These are phyloP conservation scores for Pithecia hirsuta DNA, from an alignment of 2,797 vertebrate genomes.

Conservation along the genomic window DNA sequence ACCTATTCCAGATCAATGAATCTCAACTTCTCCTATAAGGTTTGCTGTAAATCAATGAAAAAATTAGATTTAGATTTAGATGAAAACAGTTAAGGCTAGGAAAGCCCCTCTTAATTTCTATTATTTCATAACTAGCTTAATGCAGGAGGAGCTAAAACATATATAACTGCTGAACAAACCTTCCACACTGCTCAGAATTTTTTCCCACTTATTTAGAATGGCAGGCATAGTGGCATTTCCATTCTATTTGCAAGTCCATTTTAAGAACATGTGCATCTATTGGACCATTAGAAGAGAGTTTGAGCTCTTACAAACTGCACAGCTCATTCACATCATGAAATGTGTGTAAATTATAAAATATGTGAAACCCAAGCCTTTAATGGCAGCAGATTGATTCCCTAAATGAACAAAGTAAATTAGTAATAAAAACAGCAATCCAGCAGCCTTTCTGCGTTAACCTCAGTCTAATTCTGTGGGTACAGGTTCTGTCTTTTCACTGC, in stretches of 20 bases:
- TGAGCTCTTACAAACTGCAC: background rate
- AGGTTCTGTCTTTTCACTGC: slow-evolving; percentile 17
- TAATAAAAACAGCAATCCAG: slow-evolving; percentile 56
- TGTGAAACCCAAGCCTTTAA: slow-evolving; percentile 60
- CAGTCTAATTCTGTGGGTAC: background rate
- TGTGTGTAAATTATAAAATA: slow-evolving; percentile 53
- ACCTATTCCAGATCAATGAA: slow-evolving; percentile 74
- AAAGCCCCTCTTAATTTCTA: slow-evolving; percentile 68
- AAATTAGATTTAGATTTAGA: slow-evolving; percentile 69
- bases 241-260: background rate
- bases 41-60: slow-evolving; percentile 62
- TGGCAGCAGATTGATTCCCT: slow-evolving; percentile 59
- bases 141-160: slow-evolving; percentile 18
- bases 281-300: background rate
- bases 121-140: slow-evolving; percentile 59
- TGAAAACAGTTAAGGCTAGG: slow-evolving; percentile 65
- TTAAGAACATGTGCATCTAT: background rate
- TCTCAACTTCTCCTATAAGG: slow-evolving; percentile 55
- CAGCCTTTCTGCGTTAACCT: slow-evolving; percentile 33
- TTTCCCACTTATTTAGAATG: background rate
- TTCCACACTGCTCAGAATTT: background rate
- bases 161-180: background rate
- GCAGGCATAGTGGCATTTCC: background rate
- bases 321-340: slow-evolving; percentile 47
- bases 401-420: slow-evolving; percentile 69